A percentile compares a stretch with the other conserved stretches of the same genome.
Conservation (phyloP, 1,140 invertebrate species). For the Dufourea novaeangliae region DNA sequence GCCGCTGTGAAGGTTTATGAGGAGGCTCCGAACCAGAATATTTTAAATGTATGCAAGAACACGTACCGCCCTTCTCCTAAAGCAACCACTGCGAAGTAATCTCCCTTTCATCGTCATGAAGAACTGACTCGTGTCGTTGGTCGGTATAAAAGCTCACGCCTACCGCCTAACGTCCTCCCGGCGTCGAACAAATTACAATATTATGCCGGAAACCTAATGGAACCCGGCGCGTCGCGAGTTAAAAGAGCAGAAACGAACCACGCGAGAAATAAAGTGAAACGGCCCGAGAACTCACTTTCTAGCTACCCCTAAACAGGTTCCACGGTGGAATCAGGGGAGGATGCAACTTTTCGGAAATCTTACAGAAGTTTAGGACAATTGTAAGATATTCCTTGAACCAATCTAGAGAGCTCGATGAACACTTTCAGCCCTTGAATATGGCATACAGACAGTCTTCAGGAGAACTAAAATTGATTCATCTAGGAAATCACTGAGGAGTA, state of each 20-base stretch:
- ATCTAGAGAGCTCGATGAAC: too few relatives aligned
- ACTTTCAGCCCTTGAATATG: too few relatives aligned
- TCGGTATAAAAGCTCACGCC: constrained; percentile 42
- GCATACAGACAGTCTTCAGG: too few relatives aligned
- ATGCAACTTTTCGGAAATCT: too few relatives aligned
- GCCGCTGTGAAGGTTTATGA: constrained; percentile 56
- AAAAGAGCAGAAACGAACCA: not conserved
- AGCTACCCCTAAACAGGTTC: too few relatives aligned
- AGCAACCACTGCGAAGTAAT: constrained; percentile 67
- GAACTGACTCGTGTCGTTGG: constrained; percentile 61
- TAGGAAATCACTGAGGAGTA: too few relatives aligned
- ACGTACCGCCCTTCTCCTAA: constrained; percentile 67
- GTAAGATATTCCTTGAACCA: too few relatives aligned
- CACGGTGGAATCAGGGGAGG: too few relatives aligned
- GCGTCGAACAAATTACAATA: constrained; percentile 23
- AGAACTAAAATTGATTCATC: too few relatives aligned
- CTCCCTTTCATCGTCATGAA: constrained; percentile 68
- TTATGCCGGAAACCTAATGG: constrained; percentile 18
- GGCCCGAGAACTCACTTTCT: too few relatives aligned
- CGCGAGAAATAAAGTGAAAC: not conserved
- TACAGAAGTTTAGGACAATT: too few relatives aligned
- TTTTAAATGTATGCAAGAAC: constrained; percentile 70
- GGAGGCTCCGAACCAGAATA: constrained; percentile 63
- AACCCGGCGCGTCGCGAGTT: not conserved
- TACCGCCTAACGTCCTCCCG: constrained; percentile 30